phyloP scores from a whole-genome alignment of 2,113 vertebrate genomes.

The Promerops cafer region DNA sequence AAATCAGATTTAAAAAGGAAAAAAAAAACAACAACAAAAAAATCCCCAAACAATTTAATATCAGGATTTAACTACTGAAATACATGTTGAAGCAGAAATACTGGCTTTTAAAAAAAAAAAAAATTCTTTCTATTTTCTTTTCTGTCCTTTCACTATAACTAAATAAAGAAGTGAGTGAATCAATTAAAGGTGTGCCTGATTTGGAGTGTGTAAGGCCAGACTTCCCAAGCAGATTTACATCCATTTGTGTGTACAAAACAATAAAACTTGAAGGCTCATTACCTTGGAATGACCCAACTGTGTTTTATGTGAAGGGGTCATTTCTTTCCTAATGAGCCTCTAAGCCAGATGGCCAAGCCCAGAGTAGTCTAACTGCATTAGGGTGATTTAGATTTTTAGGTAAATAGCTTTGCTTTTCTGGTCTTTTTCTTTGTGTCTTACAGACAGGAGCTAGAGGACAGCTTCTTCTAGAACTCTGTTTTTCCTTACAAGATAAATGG shows the following conservation, averaged over 20 bases:
- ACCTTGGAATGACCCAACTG: conserved; percentile 61
- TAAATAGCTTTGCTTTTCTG: conserved; percentile 2
- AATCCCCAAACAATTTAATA: rapidly evolving
- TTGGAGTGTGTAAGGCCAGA: neutral
- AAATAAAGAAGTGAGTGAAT: neutral
- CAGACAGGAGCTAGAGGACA: neutral
- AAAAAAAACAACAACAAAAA: no score
- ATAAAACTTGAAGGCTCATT: conserved; percentile 55
- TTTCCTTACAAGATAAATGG: neutral
- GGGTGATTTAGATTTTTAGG: conserved; percentile 50
- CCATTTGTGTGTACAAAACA: conserved; percentile 38
- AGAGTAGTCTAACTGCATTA: conserved; percentile 11
- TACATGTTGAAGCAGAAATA: neutral
- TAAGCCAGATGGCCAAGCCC: conserved; percentile 57
- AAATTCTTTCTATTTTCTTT: neutral
- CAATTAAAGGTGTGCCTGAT: neutral
- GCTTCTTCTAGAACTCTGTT: neutral
- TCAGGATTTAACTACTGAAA: neutral
- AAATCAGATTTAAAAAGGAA: neutral
- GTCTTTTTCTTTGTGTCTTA: no score
- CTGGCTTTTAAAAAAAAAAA: no score
- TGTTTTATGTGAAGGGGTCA: conserved; percentile 53
- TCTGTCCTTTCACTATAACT: neutral
- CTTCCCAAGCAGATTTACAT: neutral
- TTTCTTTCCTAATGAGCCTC: conserved; percentile 64